Percentiles rank a stretch among this genome's conserved stretches.
Conservation (phyloP, 2,888 invertebrate species). For the Emmelina monodactyla region DNA sequence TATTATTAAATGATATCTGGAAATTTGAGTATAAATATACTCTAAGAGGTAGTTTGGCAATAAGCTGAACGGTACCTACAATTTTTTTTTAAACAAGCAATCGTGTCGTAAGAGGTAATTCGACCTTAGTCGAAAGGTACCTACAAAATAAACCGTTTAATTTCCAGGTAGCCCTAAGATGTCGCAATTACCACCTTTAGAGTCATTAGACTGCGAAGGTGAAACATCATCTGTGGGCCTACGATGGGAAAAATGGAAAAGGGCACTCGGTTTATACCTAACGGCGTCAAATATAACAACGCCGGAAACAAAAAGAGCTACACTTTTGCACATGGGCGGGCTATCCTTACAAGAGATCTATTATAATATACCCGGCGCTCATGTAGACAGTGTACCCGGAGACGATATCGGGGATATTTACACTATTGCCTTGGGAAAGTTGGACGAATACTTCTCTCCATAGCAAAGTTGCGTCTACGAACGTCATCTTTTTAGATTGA, state of each 20-base stretch:
- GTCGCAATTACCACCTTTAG: slow-evolving; percentile 7
- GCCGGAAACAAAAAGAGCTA: slow-evolving; percentile 5
- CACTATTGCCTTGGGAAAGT: slow-evolving; percentile 10
- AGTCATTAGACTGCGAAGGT: slow-evolving; percentile 12
- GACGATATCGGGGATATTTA: too few species aligned
- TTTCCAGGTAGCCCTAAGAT: too few species aligned
- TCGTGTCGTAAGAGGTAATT: too few species aligned
- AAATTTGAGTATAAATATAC: too few species aligned
- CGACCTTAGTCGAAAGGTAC: too few species aligned
- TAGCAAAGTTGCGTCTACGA: slow-evolving; percentile 20
- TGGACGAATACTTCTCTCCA: slow-evolving; percentile 19
- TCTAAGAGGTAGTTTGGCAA: too few species aligned
- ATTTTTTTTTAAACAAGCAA: too few species aligned
- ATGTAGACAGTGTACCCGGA: too few species aligned
- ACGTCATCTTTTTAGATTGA: slow-evolving; percentile 21
- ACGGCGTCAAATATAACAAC: slow-evolving; percentile 1
- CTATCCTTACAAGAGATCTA: slow-evolving; percentile 11
- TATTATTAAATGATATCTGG: too few species aligned
- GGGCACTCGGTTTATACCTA: slow-evolving; percentile 5
- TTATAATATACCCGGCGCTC: slow-evolving; percentile 10
- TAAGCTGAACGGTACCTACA: too few species aligned
- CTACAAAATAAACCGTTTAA: too few species aligned
- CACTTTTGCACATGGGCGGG: slow-evolving; percentile 8
- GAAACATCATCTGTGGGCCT: slow-evolving; percentile 8
- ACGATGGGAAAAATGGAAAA: slow-evolving; percentile 12